Percentiles rank a stretch among this genome's conserved stretches.
Evolutionary conservation across 2,888 invertebrate genomes (phyloP).

Genomic region (Helicoverpa assulta): DNA sequence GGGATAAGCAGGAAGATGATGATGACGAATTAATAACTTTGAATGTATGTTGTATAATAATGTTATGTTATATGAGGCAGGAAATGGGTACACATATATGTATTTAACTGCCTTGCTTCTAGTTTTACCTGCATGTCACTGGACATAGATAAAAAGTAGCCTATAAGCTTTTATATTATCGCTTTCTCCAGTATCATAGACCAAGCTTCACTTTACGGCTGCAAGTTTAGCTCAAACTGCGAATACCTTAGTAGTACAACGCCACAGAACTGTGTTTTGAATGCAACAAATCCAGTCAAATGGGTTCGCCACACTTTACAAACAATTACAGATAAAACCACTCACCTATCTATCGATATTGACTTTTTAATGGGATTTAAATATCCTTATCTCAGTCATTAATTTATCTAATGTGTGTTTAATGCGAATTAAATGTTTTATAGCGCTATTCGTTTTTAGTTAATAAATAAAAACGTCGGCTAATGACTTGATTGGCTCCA

Average conservation of each 20-base stretch:
- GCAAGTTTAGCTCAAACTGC: constrained; percentile 70
- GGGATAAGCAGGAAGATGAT: too few species aligned
- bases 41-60: too few species aligned
- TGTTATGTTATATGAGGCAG: too few species aligned
- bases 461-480: neutral
- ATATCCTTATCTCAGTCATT: neutral
- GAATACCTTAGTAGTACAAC: constrained; percentile 70
- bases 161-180: neutral
- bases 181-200: constrained; percentile 34
- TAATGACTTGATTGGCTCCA: neutral
- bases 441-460: neutral
- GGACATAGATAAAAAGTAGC: too few species aligned
- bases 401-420: neutral
- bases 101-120: too few species aligned
- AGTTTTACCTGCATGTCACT: too few species aligned
- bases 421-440: neutral
- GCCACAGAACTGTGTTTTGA: constrained; percentile 68
- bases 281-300: constrained; percentile 71
- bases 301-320: constrained; percentile 52
- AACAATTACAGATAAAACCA: constrained; percentile 17
- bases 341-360: neutral
- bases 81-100: too few species aligned
- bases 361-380: neutral
- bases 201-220: constrained; percentile 60
- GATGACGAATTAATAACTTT: too few species aligned